Conservation (phyloP, 2,113 vertebrate species). For the Hemiscyllium ocellatum region DNA sequence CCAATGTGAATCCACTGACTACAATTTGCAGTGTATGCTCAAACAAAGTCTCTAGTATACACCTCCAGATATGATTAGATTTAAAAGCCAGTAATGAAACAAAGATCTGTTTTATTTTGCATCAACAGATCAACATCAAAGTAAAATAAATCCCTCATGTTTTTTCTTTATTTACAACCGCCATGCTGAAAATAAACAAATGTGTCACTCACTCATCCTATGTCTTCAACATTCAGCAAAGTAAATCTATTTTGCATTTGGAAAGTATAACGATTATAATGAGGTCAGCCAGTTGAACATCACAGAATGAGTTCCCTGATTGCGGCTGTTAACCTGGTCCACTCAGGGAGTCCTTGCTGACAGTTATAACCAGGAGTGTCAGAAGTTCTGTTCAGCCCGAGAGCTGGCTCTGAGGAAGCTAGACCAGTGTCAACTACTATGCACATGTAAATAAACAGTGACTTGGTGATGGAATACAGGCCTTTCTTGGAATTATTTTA, state of each 20-base stretch:
- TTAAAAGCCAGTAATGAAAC: not conserved
- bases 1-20: not conserved
- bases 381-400: too few species aligned
- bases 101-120: not conserved
- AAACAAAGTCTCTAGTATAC: not conserved
- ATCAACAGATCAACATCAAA: not conserved
- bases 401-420: too few species aligned
- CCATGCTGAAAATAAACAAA: not conserved
- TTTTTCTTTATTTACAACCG: not conserved
- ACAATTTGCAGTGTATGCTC: not conserved
- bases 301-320: too few species aligned
- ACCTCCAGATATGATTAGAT: not conserved
- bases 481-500: too few species aligned
- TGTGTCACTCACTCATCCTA: not conserved
- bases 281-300: too few species aligned
- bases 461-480: too few species aligned
- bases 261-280: not conserved
- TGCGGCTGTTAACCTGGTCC: too few species aligned
- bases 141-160: not conserved
- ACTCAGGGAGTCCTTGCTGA: too few species aligned
- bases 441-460: too few species aligned
- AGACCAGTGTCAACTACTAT: too few species aligned
- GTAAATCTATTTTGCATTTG: not conserved
- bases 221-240: not conserved
- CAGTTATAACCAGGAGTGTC: too few species aligned